Evolutionary conservation across 35 echinoderm and acorn worm genomes (phyloP).

Genomic region (Ptychodera flava): DNA sequence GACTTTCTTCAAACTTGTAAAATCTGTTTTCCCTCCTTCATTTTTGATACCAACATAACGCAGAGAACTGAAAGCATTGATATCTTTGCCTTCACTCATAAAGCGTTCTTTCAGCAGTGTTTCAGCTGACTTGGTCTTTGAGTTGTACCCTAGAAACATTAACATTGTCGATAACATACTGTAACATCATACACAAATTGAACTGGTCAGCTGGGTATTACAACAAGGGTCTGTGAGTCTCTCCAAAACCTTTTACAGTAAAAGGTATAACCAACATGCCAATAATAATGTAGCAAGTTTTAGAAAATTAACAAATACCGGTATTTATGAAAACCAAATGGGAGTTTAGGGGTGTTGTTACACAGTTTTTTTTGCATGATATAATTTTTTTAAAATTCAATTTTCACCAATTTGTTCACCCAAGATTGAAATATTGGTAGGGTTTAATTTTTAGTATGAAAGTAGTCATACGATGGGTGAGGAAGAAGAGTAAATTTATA

Average conservation of each 20-base stretch:
- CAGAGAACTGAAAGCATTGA: slow-evolving; percentile 80
- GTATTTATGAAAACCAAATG: too few relatives aligned
- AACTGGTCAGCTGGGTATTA: background rate
- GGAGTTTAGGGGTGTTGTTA: too few relatives aligned
- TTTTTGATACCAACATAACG: slow-evolving; percentile 88
- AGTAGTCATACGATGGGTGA: too few relatives aligned
- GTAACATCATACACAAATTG: background rate
- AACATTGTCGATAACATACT: slow-evolving; percentile 1
- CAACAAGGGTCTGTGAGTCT: slow-evolving; percentile 14
- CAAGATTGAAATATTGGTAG: too few relatives aligned
- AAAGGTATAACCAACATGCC: slow-evolving; percentile 5
- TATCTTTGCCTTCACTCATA: slow-evolving; percentile 58
- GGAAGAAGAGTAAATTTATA: too few relatives aligned
- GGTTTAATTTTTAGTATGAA: too few relatives aligned
- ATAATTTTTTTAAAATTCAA: too few relatives aligned
- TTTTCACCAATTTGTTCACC: too few relatives aligned
- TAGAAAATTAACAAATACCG: too few relatives aligned
- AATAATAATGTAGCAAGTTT: too few relatives aligned
- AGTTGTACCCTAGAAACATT: background rate
- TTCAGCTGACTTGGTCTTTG: slow-evolving; percentile 50
- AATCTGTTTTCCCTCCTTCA: slow-evolving; percentile 44
- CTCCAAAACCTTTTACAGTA: background rate
- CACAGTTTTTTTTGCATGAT: too few relatives aligned
- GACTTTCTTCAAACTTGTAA: slow-evolving; percentile 40
- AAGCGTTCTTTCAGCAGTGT: slow-evolving; percentile 77